Conservation (phyloP, 2,888 invertebrate genomes). For the Metacarcinus magister region DNA sequence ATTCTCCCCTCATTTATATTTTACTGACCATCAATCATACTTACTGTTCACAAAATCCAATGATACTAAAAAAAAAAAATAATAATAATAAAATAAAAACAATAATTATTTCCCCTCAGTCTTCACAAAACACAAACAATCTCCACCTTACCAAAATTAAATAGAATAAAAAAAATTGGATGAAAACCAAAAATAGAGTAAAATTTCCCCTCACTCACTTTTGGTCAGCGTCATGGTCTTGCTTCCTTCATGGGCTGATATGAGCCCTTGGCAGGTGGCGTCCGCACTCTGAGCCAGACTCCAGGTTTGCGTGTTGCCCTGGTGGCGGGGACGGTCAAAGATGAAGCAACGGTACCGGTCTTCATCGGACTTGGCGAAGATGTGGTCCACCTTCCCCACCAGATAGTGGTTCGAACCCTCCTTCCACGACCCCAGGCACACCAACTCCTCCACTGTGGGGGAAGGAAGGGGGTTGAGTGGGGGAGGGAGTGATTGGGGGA, state of each 20-base stretch:
- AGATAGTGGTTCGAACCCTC: constrained; percentile 86
- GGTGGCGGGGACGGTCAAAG: constrained; percentile 88
- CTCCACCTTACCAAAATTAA: no score
- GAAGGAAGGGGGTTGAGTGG: neutral
- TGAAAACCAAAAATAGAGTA: no score
- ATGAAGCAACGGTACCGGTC: constrained; percentile 98
- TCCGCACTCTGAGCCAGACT: constrained; percentile 95
- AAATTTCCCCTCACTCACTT: constrained; percentile 87
- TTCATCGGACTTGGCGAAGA: constrained; percentile 95
- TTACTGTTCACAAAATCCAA: no score
- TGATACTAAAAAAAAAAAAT: no score
- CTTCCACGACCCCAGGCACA: constrained; percentile 96
- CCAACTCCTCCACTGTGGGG: constrained; percentile 88
- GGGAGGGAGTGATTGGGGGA: neutral
- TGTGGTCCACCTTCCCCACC: constrained; percentile 94
- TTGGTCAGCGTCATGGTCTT: constrained; percentile 92
- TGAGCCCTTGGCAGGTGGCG: constrained; percentile 96
- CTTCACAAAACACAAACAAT: no score
- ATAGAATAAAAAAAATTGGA: no score
- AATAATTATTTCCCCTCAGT: no score
- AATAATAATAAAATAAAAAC: no score
- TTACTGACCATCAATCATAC: no score
- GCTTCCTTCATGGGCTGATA: constrained; percentile 94
- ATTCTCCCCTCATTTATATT: no score
- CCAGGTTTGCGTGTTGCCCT: constrained; percentile 85